A percentile compares a stretch with the other conserved stretches of the same genome.
Evolutionary conservation across 1,140 invertebrate genomes (phyloP).

Genomic region (Caenorhabditis briggsae): DNA sequence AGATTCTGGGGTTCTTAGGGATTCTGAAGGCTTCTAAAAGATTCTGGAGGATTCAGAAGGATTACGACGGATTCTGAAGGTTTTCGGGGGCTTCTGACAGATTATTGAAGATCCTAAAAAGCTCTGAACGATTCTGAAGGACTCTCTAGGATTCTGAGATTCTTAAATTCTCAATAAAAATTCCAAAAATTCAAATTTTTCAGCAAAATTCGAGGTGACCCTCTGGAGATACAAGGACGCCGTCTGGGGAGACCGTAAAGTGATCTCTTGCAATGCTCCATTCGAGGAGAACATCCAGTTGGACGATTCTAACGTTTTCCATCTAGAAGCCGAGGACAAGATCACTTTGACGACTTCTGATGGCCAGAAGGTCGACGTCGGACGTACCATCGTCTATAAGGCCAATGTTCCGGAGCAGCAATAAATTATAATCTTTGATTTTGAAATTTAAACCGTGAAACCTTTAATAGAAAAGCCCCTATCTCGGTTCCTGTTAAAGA

Average conservation of each 20-base stretch:
- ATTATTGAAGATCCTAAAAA: too few relatives aligned
- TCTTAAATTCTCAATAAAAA: background rate
- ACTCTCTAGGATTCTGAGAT: too few relatives aligned
- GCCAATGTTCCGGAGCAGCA: constrained; percentile 27
- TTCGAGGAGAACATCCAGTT: constrained; percentile 54
- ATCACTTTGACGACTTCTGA: constrained; percentile 30
- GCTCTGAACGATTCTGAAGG: too few relatives aligned
- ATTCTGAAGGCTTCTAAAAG: too few relatives aligned
- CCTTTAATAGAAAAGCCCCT: too few relatives aligned
- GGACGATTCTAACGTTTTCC: constrained; percentile 34
- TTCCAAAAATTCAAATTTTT: background rate
- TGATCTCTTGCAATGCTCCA: constrained; percentile 47
- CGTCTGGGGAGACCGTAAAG: constrained; percentile 45
- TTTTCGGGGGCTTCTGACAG: too few relatives aligned
- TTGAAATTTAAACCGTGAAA: background rate
- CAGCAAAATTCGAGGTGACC: constrained; percentile 60
- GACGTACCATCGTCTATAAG: constrained; percentile 55
- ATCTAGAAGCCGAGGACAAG: constrained; percentile 35
- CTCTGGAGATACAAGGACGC: constrained; percentile 60
- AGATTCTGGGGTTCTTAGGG: background rate
- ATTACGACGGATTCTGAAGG: too few relatives aligned
- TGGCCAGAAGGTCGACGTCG: background rate
- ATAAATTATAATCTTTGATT: background rate
- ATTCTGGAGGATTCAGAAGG: too few relatives aligned
- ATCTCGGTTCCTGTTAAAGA: too few relatives aligned